Evolutionary conservation across 2,888 invertebrate species (phyloP).

Genomic region (Machimus atricapillus): DNA sequence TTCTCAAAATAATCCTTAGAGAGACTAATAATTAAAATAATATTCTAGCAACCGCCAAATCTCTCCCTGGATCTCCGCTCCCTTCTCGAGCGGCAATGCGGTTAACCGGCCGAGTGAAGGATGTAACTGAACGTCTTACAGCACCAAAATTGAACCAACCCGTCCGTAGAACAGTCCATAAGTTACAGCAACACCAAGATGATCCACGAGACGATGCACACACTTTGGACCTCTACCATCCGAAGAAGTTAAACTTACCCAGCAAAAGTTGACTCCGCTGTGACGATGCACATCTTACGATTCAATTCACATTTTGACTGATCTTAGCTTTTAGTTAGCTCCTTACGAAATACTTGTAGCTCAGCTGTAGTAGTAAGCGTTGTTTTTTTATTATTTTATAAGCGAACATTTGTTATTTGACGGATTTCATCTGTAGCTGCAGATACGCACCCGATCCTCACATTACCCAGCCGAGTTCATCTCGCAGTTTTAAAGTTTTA

Average conservation of each 20-base stretch:
- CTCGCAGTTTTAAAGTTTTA: not conserved
- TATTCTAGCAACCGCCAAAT: slow-evolving; percentile 29
- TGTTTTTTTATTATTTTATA: slow-evolving; percentile 38
- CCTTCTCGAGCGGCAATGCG: slow-evolving; percentile 54
- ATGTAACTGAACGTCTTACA: slow-evolving; percentile 62
- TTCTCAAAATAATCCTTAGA: not conserved
- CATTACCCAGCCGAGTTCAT: not conserved
- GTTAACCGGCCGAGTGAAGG: slow-evolving; percentile 63
- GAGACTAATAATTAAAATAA: not conserved
- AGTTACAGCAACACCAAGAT: not conserved
- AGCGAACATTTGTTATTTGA: slow-evolving; percentile 21
- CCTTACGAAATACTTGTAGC: slow-evolving; percentile 26
- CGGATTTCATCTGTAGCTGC: not conserved
- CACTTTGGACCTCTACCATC: not conserved
- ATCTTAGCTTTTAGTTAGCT: slow-evolving; percentile 40
- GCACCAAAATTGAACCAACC: slow-evolving; percentile 55
- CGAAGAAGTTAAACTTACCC: not conserved
- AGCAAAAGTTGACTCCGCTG: slow-evolving; percentile 23
- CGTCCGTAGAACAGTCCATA: not conserved
- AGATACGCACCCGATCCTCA: not conserved
- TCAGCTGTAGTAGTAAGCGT: slow-evolving; percentile 39
- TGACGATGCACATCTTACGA: not conserved
- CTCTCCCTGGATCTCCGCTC: slow-evolving; percentile 19
- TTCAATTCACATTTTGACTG: slow-evolving; percentile 24
- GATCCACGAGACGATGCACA: not conserved